These are phyloP conservation scores for Holcopasites calliopsidis DNA, from an alignment of 1,140 invertebrate genomes.

Conservation along the genomic window DNA sequence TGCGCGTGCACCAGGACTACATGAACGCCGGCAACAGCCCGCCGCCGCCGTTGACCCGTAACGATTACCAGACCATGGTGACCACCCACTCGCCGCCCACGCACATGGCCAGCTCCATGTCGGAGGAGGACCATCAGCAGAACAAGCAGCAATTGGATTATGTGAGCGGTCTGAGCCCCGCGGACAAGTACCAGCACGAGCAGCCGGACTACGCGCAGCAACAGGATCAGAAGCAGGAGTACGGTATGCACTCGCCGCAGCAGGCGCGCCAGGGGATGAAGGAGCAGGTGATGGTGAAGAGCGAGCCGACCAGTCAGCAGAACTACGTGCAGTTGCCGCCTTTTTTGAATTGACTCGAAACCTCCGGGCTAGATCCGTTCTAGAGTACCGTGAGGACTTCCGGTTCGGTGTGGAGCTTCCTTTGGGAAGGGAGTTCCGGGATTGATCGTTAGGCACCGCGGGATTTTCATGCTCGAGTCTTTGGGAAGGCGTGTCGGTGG, in stretches of 20 bases:
- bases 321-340: constrained; percentile 86
- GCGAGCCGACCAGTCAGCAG: constrained; percentile 82
- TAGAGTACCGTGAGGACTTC: constrained; percentile 23
- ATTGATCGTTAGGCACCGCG: background rate
- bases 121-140: constrained; percentile 79
- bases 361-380: constrained; percentile 65
- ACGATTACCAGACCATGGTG: constrained; percentile 84
- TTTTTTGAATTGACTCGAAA: constrained; percentile 86
- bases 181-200: constrained; percentile 82
- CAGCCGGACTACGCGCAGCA: constrained; percentile 80
- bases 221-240: constrained; percentile 79
- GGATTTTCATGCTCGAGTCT: background rate
- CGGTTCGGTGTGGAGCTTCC: background rate
- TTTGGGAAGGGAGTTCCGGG: background rate
- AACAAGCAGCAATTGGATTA: constrained; percentile 72
- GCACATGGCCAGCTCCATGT: constrained; percentile 78
- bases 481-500: background rate
- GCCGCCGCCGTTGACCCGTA: constrained; percentile 79
- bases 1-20: constrained; percentile 83
- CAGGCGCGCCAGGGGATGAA: constrained; percentile 79
- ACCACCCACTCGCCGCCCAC: constrained; percentile 83
- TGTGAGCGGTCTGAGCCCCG: constrained; percentile 72
- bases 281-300: constrained; percentile 82
- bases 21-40: constrained; percentile 81
- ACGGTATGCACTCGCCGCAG: constrained; percentile 80